Base-by-base conservation (phyloP, 1,140 invertebrate species). In the Adelges cooleyi region DNA sequence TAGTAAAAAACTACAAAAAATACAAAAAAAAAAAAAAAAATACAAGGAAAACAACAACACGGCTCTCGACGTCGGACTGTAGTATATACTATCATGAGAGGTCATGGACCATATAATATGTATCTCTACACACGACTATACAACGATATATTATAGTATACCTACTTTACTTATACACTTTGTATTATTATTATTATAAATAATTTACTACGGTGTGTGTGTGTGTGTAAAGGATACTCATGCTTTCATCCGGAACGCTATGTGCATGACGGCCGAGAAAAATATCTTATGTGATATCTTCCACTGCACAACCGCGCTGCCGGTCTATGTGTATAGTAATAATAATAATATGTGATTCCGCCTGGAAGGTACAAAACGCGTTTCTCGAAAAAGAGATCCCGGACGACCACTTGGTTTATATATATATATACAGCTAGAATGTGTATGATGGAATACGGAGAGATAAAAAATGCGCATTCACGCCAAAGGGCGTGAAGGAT, bases 241-340 rank as follows among this genome's bases (percentile, higher is more conserved):
- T 10, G 15, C 40, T 13, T 8, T 59, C 54, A 59, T 59, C 54
- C 54, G 54, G 54, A 59, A 59, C 54, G 54, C 54, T 22, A 59
- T 59, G 54, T 27, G 54, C 54, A 59, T 59, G 54, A 48, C 56
- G 42, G 18, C 17, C 17, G 33, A 48, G 56, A 29, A 29, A 62
- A 62, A 46, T 25, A 11, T 33, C 29, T 33, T 11, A 11, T n/a
- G n/a, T n/a, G n/a, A n/a, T n/a, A n/a, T n/a, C n/a, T n/a, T 59
- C 20, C 53, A 44, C 29, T 9, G 13, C 11, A 8, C 5, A 3
- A 3, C 20, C 27, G 11, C 13, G 15, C 18, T 1, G 18, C 33
- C 18, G 2, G 5, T 6, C 18, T 22, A n/a, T 20, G 6, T 23
- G 52, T 40, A 22, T 54, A 15, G 11, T 6, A 8, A 36, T 15